Percentiles rank a stretch among this genome's conserved stretches.
Conservation (phyloP, 2,888 invertebrate species). For the Tuta absoluta region DNA sequence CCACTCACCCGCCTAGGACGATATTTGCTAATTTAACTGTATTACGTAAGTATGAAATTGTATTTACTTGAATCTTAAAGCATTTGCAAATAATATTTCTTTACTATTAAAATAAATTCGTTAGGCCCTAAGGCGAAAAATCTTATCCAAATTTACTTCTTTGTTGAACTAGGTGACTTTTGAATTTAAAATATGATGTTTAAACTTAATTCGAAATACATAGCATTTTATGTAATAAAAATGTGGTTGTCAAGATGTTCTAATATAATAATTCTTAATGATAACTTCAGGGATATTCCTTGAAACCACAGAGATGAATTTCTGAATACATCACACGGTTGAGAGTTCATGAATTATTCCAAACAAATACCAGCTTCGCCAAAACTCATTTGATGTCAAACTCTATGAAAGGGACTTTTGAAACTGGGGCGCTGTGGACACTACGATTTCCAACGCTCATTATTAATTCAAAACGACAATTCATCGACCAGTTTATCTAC, state of each 20-base stretch:
- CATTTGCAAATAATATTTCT: too few relatives aligned
- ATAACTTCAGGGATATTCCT: too few relatives aligned
- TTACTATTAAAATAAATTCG: too few relatives aligned
- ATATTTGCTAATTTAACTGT: conserved; percentile 88
- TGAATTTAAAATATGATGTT: too few relatives aligned
- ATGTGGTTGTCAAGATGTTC: too few relatives aligned
- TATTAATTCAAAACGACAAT: conserved; percentile 12
- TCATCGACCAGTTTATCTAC: conserved; percentile 15
- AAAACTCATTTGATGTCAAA: conserved; percentile 6
- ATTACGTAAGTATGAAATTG: conserved; percentile 85
- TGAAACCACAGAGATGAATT: background rate
- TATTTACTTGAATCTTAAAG: too few relatives aligned
- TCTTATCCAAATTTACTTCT: too few relatives aligned
- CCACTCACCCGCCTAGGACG: conserved; percentile 89
- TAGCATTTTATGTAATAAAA: too few relatives aligned
- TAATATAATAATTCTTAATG: too few relatives aligned
- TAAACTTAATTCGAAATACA: too few relatives aligned
- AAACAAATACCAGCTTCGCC: background rate
- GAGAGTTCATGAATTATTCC: conserved; percentile 14
- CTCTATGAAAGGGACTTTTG: conserved; percentile 4
- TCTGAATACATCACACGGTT: background rate
- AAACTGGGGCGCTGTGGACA: conserved; percentile 7
- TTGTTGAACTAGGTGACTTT: too few relatives aligned
- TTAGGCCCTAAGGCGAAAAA: too few relatives aligned
- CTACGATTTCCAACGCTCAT: conserved; percentile 12